Percentiles rank a stretch among this genome's conserved stretches.
Evolutionary conservation across 2,113 vertebrate genomes (phyloP).

Genomic region (Ellobius talpinus): DNA sequence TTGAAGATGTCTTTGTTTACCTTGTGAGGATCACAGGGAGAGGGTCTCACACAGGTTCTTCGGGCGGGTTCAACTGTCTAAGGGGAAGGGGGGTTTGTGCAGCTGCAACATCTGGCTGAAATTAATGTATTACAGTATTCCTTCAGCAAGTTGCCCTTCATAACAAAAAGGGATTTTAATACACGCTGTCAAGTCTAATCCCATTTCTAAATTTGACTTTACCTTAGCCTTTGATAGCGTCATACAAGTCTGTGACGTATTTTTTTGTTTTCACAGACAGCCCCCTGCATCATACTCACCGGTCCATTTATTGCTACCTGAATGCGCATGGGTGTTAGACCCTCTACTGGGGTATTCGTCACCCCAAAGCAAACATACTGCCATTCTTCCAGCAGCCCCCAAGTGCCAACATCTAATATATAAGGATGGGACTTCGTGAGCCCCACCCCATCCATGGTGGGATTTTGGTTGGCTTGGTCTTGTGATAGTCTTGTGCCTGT

Average conservation of each 20-base stretch:
- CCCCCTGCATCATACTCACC: neutral
- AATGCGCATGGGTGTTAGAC: no score
- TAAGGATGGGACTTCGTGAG: neutral
- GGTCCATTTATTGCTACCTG: neutral
- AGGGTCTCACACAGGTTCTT: neutral
- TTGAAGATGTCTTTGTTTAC: slow-evolving; percentile 6
- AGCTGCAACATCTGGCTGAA: neutral
- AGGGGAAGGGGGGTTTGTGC: neutral
- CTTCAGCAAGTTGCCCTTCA: neutral
- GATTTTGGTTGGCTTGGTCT: neutral
- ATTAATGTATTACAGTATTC: neutral
- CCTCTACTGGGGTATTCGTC: neutral
- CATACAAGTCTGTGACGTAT: neutral
- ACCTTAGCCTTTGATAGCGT: neutral
- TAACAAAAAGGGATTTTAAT: neutral
- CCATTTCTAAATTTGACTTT: neutral
- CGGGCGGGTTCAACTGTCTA: neutral
- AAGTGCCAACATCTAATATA: neutral
- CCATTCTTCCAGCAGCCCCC: neutral
- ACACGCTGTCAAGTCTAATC: neutral
- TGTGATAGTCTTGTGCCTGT: neutral
- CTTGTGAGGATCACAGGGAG: neutral
- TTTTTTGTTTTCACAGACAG: neutral
- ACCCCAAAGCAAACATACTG: neutral
- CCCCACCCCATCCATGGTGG: neutral